A percentile compares a stretch with the other conserved stretches of the same genome.
These are phyloP conservation scores for Anisognathus igniventris DNA, from an alignment of 2,797 vertebrate species.

Conservation along the genomic window DNA sequence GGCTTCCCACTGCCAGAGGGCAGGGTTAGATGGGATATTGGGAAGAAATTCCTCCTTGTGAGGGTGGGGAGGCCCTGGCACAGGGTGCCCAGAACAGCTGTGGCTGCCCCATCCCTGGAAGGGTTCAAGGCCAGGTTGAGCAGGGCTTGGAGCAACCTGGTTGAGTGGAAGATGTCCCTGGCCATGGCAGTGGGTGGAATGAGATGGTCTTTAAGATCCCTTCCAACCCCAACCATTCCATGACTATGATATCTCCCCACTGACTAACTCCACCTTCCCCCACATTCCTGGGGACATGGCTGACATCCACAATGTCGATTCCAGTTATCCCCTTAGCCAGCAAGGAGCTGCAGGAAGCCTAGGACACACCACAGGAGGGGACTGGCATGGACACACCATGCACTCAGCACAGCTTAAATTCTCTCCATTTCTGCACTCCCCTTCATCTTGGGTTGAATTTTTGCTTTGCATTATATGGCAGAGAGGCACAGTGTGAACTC, in stretches of 20 bases:
- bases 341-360: background rate
- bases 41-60: background rate
- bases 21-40: background rate
- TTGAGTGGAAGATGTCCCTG: background rate
- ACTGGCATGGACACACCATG: fast-evolving
- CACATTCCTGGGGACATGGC: background rate
- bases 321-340: background rate
- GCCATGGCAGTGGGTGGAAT: background rate
- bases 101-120: background rate
- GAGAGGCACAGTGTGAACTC: background rate
- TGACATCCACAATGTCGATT: background rate
- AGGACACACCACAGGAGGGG: background rate
- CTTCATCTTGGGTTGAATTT: background rate
- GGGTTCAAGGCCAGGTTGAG: background rate
- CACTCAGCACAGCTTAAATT: background rate
- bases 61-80: background rate
- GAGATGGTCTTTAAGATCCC: background rate
- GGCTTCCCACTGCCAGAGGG: background rate
- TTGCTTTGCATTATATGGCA: background rate
- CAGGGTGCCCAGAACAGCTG: background rate
- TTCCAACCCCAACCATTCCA: background rate
- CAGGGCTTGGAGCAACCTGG: background rate
- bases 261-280: background rate
- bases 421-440: background rate
- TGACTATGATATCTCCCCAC: background rate